phyloP scores from a whole-genome alignment of 1,140 invertebrate species.

The Cotesia glomerata region DNA sequence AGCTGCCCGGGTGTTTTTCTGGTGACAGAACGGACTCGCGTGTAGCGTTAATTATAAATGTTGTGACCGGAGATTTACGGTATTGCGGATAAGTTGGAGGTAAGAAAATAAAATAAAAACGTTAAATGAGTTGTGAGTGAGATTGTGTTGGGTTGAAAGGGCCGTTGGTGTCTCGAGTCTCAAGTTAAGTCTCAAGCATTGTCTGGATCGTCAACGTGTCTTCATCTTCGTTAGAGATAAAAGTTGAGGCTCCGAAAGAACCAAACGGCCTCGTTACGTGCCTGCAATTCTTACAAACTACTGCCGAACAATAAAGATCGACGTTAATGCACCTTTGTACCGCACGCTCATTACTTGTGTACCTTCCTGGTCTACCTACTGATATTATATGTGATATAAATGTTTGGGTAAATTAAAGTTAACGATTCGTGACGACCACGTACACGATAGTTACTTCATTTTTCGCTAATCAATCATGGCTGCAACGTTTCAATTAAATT shows the following conservation, averaged over 20 bases:
- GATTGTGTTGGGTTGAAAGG: background rate
- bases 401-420: conserved; percentile 48
- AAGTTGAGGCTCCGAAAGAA: conserved; percentile 19
- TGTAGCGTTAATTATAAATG: conserved; percentile 8
- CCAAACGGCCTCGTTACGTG: conserved; percentile 39
- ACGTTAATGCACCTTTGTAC: conserved; percentile 38
- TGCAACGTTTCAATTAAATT: too few species aligned
- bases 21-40: background rate
- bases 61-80: conserved; percentile 4
- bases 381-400: conserved; percentile 32
- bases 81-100: background rate
- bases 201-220: conserved; percentile 9
- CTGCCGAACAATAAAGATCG: conserved; percentile 47
- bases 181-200: background rate
- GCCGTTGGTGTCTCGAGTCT: background rate
- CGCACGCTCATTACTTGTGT: too few species aligned
- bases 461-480: too few species aligned
- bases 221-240: conserved; percentile 17
- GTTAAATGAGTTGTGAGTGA: background rate
- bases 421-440: conserved; percentile 39
- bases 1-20: background rate
- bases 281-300: conserved; percentile 35
- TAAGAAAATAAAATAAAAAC: background rate
- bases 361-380: background rate
- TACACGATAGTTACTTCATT: conserved; percentile 6